Evolutionary conservation across 2,113 vertebrate species (phyloP), one percentile per base, ranked within the genome.

Genomic region (Corythornis vintsioides): DNA sequence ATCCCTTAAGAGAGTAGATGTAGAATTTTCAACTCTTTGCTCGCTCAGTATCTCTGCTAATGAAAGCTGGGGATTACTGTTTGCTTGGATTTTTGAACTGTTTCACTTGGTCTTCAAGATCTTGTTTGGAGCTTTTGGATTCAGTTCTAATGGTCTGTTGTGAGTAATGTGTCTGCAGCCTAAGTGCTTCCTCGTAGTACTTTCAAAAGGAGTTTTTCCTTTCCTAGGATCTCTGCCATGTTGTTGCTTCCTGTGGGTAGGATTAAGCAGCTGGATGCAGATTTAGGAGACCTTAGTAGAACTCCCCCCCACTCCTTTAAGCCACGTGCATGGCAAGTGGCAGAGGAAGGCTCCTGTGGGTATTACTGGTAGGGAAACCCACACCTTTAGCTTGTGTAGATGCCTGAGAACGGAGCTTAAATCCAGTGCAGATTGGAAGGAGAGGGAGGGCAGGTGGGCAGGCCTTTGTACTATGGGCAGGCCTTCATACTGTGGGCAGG

Each of bases 1-100:
- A 75, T 81, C 83, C 75, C 64, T 65, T 56, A 70, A 43, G 88
- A 92, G 84, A 91, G 64, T 91, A 92, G 66, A 60, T 72, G 55
- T 13, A 83, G 78, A 59, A 66, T 48, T 72, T 56, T 73, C 81
- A 76, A 21, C 64, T 79, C 63, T 53, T 65, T 53, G 18, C 67
- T 75, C 1, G 3, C 42, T 82, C 66, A 63, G 0, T 63, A 47
- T 60, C n/a, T 83, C 42, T 84, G 70, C 50, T 78, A 16, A 63
- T 59, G 64, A 86, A 73, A 84, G 79, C n/a, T 18, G 35, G 48
- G n/a, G 61, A 72, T 89, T 92, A 59, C 50, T 70, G 28, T 3
- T 91, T 50, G 17, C 3, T 79, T 92, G 47, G 3, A 79, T 70
- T 67, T 83, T 64, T 71, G 31, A 50, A 65, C 59, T 24, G 31